phyloP scores from a whole-genome alignment of 2,888 invertebrate species.

The Pyralis farinalis region DNA sequence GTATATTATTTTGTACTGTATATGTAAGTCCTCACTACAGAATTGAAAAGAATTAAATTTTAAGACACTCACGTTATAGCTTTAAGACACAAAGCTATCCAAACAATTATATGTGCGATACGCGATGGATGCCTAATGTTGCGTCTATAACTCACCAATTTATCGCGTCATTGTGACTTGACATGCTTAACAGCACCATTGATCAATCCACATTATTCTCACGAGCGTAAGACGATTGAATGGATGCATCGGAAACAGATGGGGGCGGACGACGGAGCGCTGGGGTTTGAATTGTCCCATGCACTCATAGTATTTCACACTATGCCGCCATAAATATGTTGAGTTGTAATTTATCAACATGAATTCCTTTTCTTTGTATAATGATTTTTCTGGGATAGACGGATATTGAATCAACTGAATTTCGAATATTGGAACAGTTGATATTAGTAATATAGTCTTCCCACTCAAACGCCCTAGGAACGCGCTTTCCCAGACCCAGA shows the following conservation, averaged over 20 bases:
- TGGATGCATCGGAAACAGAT: slow-evolving; percentile 51
- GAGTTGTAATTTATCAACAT: slow-evolving; percentile 16
- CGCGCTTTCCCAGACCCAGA: no score
- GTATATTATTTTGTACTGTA: no score
- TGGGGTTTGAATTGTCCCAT: slow-evolving; percentile 56
- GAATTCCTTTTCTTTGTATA: no score
- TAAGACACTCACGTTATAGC: no score
- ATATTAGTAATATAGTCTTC: no score
- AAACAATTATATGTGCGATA: background rate
- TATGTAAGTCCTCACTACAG: no score
- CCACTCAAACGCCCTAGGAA: no score
- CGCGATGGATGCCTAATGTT: background rate
- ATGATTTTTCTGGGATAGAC: no score
- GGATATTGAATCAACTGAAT: no score
- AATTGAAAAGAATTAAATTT: no score
- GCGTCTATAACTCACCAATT: slow-evolving; percentile 2
- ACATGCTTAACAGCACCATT: slow-evolving; percentile 8
- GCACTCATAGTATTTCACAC: slow-evolving; percentile 54
- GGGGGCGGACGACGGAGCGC: slow-evolving; percentile 65
- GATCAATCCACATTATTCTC: slow-evolving; percentile 44
- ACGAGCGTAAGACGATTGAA: slow-evolving; percentile 41
- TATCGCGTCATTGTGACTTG: slow-evolving; percentile 4
- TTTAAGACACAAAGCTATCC: no score
- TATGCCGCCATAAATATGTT: slow-evolving; percentile 29
- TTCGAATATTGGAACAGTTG: no score